A percentile compares a stretch with the other conserved stretches of the same genome.
Conservation (phyloP, 1,140 invertebrate species). For the Dufourea novaeangliae region DNA sequence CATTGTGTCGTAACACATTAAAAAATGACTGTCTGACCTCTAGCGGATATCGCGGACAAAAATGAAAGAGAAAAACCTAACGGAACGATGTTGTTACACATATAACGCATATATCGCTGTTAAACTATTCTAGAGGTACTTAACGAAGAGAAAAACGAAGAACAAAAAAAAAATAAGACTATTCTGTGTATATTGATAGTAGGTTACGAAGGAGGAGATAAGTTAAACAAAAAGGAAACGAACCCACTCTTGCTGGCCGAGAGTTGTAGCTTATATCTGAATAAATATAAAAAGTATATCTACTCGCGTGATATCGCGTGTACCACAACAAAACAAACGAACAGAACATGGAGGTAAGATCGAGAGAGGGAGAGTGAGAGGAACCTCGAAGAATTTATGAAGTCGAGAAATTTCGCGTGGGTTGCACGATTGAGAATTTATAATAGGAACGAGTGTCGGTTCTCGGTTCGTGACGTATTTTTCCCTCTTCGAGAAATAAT, state of each 20-base stretch:
- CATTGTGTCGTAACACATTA: conserved; percentile 58
- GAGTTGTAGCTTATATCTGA: conserved; percentile 59
- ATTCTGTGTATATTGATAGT: conserved; percentile 14
- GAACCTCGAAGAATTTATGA: conserved; percentile 27
- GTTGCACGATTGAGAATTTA: conserved; percentile 18
- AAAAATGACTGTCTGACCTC: conserved; percentile 60
- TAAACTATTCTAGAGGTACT: conserved; percentile 37
- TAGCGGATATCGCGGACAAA: conserved; percentile 43
- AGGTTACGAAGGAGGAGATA: conserved; percentile 15
- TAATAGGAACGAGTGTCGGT: conserved; percentile 10
- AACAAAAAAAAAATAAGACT: conserved; percentile 12
- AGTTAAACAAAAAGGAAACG: conserved; percentile 32
- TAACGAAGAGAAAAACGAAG: not conserved
- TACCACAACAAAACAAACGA: conserved; percentile 9
- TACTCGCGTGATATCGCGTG: conserved; percentile 17
- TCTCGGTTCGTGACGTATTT: not conserved
- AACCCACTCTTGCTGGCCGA: conserved; percentile 72
- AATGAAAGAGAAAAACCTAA: conserved; percentile 2
- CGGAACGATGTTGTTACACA: conserved; percentile 40
- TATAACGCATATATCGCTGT: conserved; percentile 47
- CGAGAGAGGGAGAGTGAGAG: not conserved
- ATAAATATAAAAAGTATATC: conserved; percentile 30
- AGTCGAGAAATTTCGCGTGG: not conserved
- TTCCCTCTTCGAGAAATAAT: not conserved
- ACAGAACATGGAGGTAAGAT: conserved; percentile 9